Evolutionary conservation across 2,888 invertebrate genomes (phyloP).

Genomic region (Scaptomyza polygonia): DNA sequence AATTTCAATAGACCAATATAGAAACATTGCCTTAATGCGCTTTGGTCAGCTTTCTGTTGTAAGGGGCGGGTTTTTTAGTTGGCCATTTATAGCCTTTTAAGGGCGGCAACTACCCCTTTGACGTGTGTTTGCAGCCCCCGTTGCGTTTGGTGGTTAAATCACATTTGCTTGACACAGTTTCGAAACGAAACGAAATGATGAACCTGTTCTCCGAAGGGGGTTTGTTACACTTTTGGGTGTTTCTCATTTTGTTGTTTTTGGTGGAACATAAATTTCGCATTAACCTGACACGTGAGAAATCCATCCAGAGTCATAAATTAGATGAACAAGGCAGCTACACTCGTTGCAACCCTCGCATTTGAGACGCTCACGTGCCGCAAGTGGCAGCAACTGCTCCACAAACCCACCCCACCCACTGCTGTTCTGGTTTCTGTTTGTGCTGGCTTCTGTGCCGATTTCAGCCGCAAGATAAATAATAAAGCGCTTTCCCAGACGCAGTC

Average conservation of each 20-base stretch:
- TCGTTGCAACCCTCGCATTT: conserved; percentile 63
- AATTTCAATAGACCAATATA: conserved; percentile 72
- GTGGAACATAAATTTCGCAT: conserved; percentile 68
- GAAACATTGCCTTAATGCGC: conserved; percentile 15
- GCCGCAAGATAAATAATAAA: conserved; percentile 76
- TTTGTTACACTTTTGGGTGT: conserved; percentile 39
- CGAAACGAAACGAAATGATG: conserved; percentile 51
- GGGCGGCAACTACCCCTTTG: conserved; percentile 57
- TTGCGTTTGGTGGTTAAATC: conserved; percentile 55
- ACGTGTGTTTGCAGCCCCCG: conserved; percentile 16
- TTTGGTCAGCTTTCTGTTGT: conserved; percentile 28
- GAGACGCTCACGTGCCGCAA: conserved; percentile 66
- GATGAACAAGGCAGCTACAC: conserved; percentile 41
- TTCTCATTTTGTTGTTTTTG: conserved; percentile 9
- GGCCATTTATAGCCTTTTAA: conserved; percentile 70
- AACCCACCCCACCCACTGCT: conserved; percentile 2
- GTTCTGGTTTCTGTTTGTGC: conserved; percentile 41
- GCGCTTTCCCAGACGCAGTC: conserved; percentile 71
- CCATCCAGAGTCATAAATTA: conserved; percentile 58
- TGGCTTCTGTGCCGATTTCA: conserved; percentile 76
- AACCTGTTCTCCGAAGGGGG: conserved; percentile 50
- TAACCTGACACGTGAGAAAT: conserved; percentile 73
- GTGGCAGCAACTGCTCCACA: conserved; percentile 38
- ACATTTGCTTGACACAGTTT: conserved; percentile 65
- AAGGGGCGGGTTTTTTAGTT: conserved; percentile 62